Evolutionary conservation across 30 jellyfish, hydroid and myxozoan species (phyloP), one percentile per base, ranked within the genome.

Genomic region (Turritopsis rubra): DNA sequence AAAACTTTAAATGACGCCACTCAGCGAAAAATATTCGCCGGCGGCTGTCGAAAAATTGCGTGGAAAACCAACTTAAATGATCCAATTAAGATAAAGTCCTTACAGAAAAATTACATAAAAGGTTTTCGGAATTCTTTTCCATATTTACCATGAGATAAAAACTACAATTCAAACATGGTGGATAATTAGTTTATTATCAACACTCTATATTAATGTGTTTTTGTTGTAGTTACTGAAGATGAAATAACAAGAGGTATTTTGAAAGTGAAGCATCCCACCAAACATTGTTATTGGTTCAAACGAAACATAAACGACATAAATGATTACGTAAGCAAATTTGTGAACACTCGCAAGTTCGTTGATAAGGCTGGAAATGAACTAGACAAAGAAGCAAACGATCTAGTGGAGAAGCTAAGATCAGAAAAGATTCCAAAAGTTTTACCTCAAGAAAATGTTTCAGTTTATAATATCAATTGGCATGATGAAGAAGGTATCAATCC

Each of bases 251-350:
- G 95, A 66, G 97, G 97, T 28, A 79, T 91, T 13, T 54, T 91
- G n/a, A 74, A 86, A 19, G 93, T 90, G 0, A 91, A 86, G 83
- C 85, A 87, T 21, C 79, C 29, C 24, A 29, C 52, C 18, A 79
- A 80, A 41, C 97, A 91, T 54, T 91, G 97, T 79, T 80, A 24
- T 75, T 91, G 97, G 97, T 91, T 91, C 80, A 81, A 91, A 54
- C 89, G 97, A 20, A 80, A 83, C 72, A 91, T 91, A 73, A 68
- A 79, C 13, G 91, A 91, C 82, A 21, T 91, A 26, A 41, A 83
- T 24, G 93, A 87, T 26, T 22, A 86, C 52, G 52, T 86, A 1
- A 88, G 83, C 72, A 79, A 82, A 72, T 41, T 13, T 3, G 41
- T 54, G 28, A 87, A 86, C 73, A 85, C 94, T 4, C 82, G 97